Base-by-base conservation (phyloP, 2,797 vertebrate species). In the Acanthurus lineatus region DNA sequence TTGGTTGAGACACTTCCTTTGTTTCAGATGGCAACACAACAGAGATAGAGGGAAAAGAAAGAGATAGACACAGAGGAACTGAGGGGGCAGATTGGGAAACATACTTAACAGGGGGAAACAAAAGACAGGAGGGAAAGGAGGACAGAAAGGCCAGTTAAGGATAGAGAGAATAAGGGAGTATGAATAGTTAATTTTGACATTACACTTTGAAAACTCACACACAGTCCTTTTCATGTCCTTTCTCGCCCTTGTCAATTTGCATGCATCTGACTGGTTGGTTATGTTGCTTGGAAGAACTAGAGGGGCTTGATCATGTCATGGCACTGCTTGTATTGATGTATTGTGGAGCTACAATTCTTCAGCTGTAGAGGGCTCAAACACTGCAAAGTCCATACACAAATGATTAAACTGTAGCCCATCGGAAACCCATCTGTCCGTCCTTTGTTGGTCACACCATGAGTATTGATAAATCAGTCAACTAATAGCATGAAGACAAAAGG, bases 181-280 rank as follows among this genome's bases (percentile, higher is more conserved):
- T 86, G 84, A 86, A 81, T 19, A 79, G 77, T 92, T 86, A 63
- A 86, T 88, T 88, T 90, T 72, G 79, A 90, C 87, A 58, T 75
- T 69, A 80, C 64, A 89, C 81, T 90, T 85, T 86, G 77, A 92
- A 89, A 84, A 84, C 83, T 85, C 88, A 79, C 84, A 78, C 77
- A 79, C 75, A 73, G 70, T 88, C 82, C 52, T 60, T 73, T 87
- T 81, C 45, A 22, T 38, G 76, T 86, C 76, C 59, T 62, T 74
- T 81, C 75, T 77, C 7, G 25, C 80, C 75, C 72, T 70, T 69
- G 69, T 91, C 83, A 52, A 85, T 86, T 87, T 76, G 89, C 94
- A 95, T 94, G 94, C 94, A 91, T 93, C 84, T 70, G 89, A 90
- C 87, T 91, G 89, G 80, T 88, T 88, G 84, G 85, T 77, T 67